Evolutionary conservation across 2,888 invertebrate species (phyloP), one percentile per base, ranked within the genome.

Genomic region (Drosophila subsilvestris): DNA sequence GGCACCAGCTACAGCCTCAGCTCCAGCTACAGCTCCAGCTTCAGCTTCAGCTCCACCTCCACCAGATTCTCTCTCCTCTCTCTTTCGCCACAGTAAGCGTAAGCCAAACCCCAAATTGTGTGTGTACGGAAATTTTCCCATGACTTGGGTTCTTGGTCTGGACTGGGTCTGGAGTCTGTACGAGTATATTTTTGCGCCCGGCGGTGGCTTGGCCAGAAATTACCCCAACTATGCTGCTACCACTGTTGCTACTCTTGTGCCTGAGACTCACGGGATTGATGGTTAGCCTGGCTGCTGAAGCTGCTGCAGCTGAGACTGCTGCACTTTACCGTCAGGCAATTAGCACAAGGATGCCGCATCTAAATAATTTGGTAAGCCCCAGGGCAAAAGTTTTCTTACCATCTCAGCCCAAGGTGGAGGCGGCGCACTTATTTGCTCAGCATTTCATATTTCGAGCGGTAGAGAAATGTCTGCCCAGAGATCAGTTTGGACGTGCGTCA

Each of bases 91-190:
- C 25, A 29, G 78, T 60, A 77, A 76, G 72, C 83, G 80, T 86
- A 83, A 86, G 85, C 85, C 85, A 87, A 86, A 87, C 85, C 85
- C 85, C 86, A 86, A 87, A 85, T 87, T 86, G 87, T 85, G 85
- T 82, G 87, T 85, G 80, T 84, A 81, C 82, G 80, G 85, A 86
- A 87, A 86, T 86, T 86, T 86, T 86, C 85, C 85, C 85, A 86
- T 86, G 85, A 85, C 87, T 86, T 75, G 75, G 63, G 37, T 37
- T 71, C 79, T 68, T 53, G 54, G 56, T 54, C 63, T 65, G 27
- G 37, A n/a, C n/a, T n/a, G 53, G 51, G 65, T 76, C 74, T 78
- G 69, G 74, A 4, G 74, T 73, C 71, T 76, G 75, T 76, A 58
- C 12, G 32, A 32, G 32, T 32, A 32, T 32, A 32, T 32, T 32